Evolutionary conservation across 2,797 vertebrate genomes (phyloP).

Genomic region (Myotis daubentonii): DNA sequence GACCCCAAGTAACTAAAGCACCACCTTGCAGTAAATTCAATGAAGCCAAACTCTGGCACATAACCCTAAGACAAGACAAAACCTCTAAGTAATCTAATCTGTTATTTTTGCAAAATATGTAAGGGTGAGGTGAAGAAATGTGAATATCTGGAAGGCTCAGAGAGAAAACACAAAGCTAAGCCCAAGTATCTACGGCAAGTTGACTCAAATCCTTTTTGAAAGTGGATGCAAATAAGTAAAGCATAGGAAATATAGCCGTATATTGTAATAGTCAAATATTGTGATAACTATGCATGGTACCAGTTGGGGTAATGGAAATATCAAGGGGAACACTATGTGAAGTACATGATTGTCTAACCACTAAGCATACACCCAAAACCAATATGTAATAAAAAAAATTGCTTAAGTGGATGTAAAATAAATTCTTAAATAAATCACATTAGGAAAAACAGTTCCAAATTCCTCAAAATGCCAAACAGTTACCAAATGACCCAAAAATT

Average conservation of each 20-base stretch:
- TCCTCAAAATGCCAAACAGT: neutral
- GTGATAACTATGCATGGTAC: neutral
- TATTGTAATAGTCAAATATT: neutral
- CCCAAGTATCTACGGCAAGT: neutral
- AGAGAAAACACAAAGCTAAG: neutral
- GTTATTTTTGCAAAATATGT: neutral
- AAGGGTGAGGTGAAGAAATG: neutral
- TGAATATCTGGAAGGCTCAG: neutral
- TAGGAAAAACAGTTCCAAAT: neutral
- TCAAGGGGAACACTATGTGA: neutral
- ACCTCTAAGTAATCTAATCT: neutral
- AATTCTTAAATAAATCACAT: slow-evolving; percentile 45
- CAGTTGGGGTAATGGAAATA: neutral
- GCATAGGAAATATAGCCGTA: neutral
- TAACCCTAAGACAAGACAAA: neutral
- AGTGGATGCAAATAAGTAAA: neutral
- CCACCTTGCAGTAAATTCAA: neutral
- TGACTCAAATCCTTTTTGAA: neutral
- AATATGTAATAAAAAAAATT: neutral
- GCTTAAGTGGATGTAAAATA: neutral
- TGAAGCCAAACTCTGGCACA: neutral
- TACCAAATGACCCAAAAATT: neutral
- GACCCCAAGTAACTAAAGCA: neutral
- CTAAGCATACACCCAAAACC: neutral
- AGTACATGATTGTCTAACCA: neutral